These are phyloP conservation scores for Euplexia lucipara DNA, from an alignment of 2,888 invertebrate genomes.

Conservation along the genomic window DNA sequence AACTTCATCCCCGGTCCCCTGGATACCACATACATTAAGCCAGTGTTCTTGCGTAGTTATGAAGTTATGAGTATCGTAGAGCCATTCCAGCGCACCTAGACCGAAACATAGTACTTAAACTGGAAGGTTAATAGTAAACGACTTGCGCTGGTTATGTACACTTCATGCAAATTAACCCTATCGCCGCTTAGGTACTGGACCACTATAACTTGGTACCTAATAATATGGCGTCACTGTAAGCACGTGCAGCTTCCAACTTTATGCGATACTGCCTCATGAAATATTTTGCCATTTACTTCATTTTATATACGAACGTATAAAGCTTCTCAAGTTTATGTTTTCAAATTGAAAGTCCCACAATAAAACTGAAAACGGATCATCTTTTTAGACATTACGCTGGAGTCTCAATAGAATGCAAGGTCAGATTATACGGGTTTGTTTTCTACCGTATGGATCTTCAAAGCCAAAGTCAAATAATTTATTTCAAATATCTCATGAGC, in stretches of 20 bases:
- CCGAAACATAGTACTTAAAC: slow-evolving; percentile 42
- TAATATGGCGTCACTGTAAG: slow-evolving; percentile 27
- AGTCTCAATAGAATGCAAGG: no score
- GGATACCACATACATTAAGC: background rate
- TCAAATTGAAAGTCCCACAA: slow-evolving; percentile 7
- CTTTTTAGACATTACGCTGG: background rate
- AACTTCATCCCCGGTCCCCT: background rate
- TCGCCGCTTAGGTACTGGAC: slow-evolving; percentile 21
- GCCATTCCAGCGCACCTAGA: slow-evolving; percentile 22
- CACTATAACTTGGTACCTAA: slow-evolving; percentile 32
- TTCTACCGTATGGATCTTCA: background rate
- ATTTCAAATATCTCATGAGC: background rate
- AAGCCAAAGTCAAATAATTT: no score
- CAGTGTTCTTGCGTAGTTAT: background rate
- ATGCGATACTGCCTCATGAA: slow-evolving; percentile 17
- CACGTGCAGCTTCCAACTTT: slow-evolving; percentile 30
- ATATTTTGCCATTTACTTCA: slow-evolving; percentile 28
- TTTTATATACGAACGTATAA: slow-evolving; percentile 16
- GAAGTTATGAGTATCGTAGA: background rate
- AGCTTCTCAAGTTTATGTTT: slow-evolving; percentile 16
- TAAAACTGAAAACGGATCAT: slow-evolving; percentile 9
- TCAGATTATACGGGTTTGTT: slow-evolving; percentile 1
- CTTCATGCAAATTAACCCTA: slow-evolving; percentile 46
- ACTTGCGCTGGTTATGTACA: slow-evolving; percentile 38
- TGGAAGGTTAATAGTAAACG: slow-evolving; percentile 30